Evolutionary conservation across 2,888 invertebrate species (phyloP).

Genomic region (Diarsia mendica): DNA sequence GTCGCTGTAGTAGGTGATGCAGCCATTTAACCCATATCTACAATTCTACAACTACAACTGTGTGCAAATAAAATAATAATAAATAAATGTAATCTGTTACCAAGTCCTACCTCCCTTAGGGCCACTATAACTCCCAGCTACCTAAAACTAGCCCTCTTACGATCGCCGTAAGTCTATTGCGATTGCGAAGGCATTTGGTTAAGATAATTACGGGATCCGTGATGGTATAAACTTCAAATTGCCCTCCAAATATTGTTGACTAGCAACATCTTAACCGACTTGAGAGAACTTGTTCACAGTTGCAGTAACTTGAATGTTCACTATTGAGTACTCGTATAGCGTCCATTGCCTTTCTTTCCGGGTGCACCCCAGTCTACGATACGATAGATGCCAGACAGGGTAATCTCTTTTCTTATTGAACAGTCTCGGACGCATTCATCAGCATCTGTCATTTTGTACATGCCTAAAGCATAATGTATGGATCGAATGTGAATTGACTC

Average conservation of each 20-base stretch:
- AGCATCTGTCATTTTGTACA: background rate
- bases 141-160: background rate
- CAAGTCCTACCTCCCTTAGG: constrained; percentile 8
- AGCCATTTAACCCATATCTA: too few species aligned
- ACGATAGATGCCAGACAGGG: constrained; percentile 5
- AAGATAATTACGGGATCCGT: background rate
- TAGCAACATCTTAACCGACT: background rate
- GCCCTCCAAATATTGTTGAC: background rate
- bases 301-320: background rate
- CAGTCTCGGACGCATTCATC: background rate
- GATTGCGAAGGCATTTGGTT: background rate
- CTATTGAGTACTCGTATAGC: background rate
- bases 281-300: constrained; percentile 10
- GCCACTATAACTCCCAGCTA: background rate
- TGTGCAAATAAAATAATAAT: too few species aligned
- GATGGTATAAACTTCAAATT: background rate
- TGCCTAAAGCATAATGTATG: too few species aligned
- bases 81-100: constrained; percentile 22
- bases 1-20: background rate
- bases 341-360: background rate
- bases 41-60: background rate
- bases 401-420: background rate
- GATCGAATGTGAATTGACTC: too few species aligned
- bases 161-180: background rate
- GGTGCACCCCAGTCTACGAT: background rate